phyloP scores from a whole-genome alignment of 1,140 invertebrate genomes.

The Danaus plexippus region DNA sequence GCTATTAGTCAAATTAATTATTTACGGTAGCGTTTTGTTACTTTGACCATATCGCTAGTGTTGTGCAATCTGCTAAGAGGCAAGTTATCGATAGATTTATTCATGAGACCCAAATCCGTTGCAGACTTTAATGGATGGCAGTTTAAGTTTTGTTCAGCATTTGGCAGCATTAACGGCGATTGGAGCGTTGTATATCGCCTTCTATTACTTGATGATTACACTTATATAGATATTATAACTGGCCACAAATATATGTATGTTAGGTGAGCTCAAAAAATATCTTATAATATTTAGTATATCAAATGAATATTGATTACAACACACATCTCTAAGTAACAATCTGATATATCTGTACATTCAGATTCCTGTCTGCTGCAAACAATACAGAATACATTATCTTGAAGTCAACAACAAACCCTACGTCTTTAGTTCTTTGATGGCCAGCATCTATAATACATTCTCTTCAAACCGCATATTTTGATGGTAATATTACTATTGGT shows the following conservation, averaged over 20 bases:
- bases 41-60: slow-evolving; percentile 50
- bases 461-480: slow-evolving; percentile 4
- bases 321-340: slow-evolving; percentile 22
- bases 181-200: no score
- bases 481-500: background rate
- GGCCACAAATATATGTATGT: no score
- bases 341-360: slow-evolving; percentile 38
- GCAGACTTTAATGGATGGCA: slow-evolving; percentile 18
- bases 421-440: slow-evolving; percentile 37
- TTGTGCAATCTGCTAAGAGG: slow-evolving; percentile 49
- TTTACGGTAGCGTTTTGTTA: slow-evolving; percentile 55
- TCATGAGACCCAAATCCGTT: slow-evolving; percentile 24
- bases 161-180: no score
- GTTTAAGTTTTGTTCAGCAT: slow-evolving; percentile 15
- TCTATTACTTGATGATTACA: no score
- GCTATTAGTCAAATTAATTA: slow-evolving; percentile 67
- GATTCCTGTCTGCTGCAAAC: slow-evolving; percentile 52
- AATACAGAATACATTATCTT: slow-evolving; percentile 62
- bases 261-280: no score
- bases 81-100: slow-evolving; percentile 49
- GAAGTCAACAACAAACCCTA: slow-evolving; percentile 41
- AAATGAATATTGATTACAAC: no score
- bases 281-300: no score
- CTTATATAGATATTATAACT: no score
- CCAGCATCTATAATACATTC: slow-evolving; percentile 16